These are phyloP conservation scores for Entomobrya proxima DNA, from an alignment of 2,888 invertebrate genomes.

Conservation along the genomic window DNA sequence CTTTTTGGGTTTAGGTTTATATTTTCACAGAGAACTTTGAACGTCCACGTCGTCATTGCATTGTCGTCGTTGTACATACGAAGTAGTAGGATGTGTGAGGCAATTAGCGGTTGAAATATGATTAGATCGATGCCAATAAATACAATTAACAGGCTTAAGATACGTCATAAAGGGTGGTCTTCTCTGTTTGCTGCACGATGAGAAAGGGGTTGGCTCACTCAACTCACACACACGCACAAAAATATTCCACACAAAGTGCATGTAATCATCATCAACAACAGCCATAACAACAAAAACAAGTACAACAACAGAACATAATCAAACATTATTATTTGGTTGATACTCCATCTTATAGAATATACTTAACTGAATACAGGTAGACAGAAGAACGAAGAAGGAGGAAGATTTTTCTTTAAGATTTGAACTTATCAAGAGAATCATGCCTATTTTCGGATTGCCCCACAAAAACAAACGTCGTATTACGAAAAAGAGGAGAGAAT, in stretches of 20 bases:
- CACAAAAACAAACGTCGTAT: background rate
- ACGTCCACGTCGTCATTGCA: background rate
- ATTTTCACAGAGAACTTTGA: background rate
- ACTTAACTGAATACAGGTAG: background rate
- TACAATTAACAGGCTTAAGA: slow-evolving; percentile 69
- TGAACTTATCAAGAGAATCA: slow-evolving; percentile 12
- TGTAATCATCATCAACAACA: slow-evolving; percentile 45
- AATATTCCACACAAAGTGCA: slow-evolving; percentile 48
- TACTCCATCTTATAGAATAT: background rate
- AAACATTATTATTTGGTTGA: slow-evolving; percentile 24
- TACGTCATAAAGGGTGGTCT: slow-evolving; percentile 73
- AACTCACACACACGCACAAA: slow-evolving; percentile 55
- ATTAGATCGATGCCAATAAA: slow-evolving; percentile 75
- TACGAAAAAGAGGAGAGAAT: background rate
- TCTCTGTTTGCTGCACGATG: slow-evolving; percentile 40
- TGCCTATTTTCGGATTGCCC: slow-evolving; percentile 21
- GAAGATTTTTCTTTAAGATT: background rate
- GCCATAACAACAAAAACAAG: slow-evolving; percentile 18
- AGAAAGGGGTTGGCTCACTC: slow-evolving; percentile 68
- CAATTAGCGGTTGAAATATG: slow-evolving; percentile 75
- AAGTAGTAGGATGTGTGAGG: slow-evolving; percentile 65
- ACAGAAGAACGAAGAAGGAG: background rate
- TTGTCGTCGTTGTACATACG: no score
- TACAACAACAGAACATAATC: slow-evolving; percentile 36
- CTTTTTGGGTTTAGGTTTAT: background rate